Evolutionary conservation across 2,113 vertebrate species (phyloP), one percentile per base, ranked within the genome.

Genomic region (Odontophorus gujanensis): DNA sequence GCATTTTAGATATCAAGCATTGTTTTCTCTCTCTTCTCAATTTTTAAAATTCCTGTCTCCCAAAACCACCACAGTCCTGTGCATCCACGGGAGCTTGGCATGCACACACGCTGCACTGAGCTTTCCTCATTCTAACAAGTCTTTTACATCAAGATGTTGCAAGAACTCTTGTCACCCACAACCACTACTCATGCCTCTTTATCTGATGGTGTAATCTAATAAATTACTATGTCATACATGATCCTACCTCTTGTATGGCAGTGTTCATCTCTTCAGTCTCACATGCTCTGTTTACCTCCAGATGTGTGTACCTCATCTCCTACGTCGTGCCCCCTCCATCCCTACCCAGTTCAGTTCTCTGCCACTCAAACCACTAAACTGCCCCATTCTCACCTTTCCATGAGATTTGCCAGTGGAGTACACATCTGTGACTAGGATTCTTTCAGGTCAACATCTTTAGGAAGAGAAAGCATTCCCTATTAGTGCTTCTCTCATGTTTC

Each of bases 71-170:
- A 51, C 59, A 6, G 40, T 58, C 8, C 65, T 58, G 4, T 32
- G 20, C 14, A n/a, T 36, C 57, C 9, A 45, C 14, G 45, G 72
- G 10, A 66, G 10, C 3, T 24, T 1, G 0, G 4, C 1, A 0
- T 20, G 3, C 25, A 26, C 11, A 30, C 1, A 11, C 7, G 16
- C 7, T 69, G 9, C 14, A 19, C 11, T n/a, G 34, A 40, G 10
- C 30, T 72, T 80, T 81, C 4, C 12, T 43, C 42, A 62, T 0
- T 8, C 6, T 40, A 47, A 53, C 1, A 74, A 48, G 8, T 0
- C 3, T 87, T 92, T 63, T 14, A 58, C 42, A 59, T 4, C 48
- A 0, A 59, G 36, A 19, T 48, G 36, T 6, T 78, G 4, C 45
- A 80, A 73, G 59, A 71, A 11, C 8, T 69, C 25, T 73, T 26